Conservation (phyloP, 2,113 vertebrate genomes). For the Pipra filicauda region DNA sequence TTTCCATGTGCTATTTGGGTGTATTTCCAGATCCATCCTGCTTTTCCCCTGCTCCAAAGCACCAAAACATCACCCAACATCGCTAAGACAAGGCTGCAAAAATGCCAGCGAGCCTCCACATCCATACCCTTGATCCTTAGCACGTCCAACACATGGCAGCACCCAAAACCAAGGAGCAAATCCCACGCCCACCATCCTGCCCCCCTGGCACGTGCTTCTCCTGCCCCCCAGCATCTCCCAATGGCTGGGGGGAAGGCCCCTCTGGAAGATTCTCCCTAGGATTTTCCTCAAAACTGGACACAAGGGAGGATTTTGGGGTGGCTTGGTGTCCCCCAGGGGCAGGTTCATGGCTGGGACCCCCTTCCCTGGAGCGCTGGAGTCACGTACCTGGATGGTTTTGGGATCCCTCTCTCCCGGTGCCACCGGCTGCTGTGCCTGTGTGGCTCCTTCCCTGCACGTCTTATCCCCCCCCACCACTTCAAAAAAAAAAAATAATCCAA, state of each 20-base stretch:
- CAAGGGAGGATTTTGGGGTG: accelerated
- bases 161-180: accelerated
- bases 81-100: background rate
- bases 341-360: background rate
- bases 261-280: background rate
- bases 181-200: accelerated
- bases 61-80: accelerated
- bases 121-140: accelerated
- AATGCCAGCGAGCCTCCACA: accelerated
- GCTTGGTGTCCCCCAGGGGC: accelerated
- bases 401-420: conserved; percentile 35
- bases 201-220: background rate
- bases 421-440: background rate
- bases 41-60: background rate
- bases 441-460: background rate
- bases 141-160: background rate
- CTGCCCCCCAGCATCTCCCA: background rate
- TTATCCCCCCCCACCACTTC: background rate
- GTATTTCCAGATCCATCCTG: accelerated
- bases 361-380: background rate
- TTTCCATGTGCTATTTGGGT: background rate
- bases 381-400: conserved; percentile 64
- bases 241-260: background rate
- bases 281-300: background rate
- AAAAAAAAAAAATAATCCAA: conserved; percentile 38